These are phyloP conservation scores for Pelobates cultripes DNA, from an alignment of 2,797 vertebrate genomes.

Conservation along the genomic window DNA sequence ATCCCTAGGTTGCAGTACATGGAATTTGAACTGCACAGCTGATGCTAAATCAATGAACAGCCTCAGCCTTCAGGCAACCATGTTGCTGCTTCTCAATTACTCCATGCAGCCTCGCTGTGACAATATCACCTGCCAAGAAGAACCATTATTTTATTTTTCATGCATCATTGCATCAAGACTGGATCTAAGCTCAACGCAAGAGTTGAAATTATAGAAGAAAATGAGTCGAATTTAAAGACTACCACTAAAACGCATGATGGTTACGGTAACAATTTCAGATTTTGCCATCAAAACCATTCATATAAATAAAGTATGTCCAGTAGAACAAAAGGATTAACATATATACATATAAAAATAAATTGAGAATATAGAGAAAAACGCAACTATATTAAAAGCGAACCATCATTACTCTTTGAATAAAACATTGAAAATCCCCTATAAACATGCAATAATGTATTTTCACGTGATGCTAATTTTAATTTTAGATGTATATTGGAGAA, in stretches of 20 bases:
- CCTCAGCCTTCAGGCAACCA: constrained; percentile 31
- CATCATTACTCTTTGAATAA: too few relatives aligned
- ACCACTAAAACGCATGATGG: not conserved
- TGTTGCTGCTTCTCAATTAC: constrained; percentile 46
- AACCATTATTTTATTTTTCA: constrained; percentile 36
- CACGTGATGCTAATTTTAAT: too few relatives aligned
- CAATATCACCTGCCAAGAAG: constrained; percentile 43
- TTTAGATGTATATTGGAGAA: too few relatives aligned
- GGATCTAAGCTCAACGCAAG: not conserved
- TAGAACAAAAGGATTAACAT: too few relatives aligned
- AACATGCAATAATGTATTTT: too few relatives aligned
- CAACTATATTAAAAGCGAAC: too few relatives aligned
- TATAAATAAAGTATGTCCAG: too few relatives aligned
- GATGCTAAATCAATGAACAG: constrained; percentile 52
- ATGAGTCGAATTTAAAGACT: not conserved
- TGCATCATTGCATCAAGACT: constrained; percentile 38
- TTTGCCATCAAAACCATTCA: too few relatives aligned
- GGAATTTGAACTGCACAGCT: constrained; percentile 49
- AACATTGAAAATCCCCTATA: too few relatives aligned
- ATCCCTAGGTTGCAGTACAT: constrained; percentile 14
- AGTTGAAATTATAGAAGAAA: not conserved
- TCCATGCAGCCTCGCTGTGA: constrained; percentile 23
- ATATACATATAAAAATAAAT: too few relatives aligned
- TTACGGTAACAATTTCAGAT: too few relatives aligned
- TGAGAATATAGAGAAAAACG: too few relatives aligned